Evolutionary conservation across 2,888 invertebrate species (phyloP).

Genomic region (Trissolcus japonicus): DNA sequence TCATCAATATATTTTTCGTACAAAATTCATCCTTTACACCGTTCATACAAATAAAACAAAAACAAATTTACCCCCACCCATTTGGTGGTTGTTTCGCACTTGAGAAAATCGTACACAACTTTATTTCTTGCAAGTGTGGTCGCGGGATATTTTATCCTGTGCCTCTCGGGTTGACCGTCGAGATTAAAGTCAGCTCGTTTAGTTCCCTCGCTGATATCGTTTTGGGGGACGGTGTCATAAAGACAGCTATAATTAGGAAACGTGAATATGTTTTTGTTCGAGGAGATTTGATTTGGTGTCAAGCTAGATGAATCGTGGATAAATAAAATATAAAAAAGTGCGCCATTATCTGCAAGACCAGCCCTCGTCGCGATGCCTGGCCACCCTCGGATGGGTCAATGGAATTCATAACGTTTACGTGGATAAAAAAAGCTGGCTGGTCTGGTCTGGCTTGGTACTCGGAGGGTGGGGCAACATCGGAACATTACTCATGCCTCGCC

Average conservation of each 20-base stretch:
- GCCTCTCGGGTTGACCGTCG: too few species aligned
- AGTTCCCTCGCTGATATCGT: too few species aligned
- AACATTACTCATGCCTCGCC: constrained; percentile 79
- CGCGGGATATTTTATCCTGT: neutral
- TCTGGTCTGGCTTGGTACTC: constrained; percentile 51
- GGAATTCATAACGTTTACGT: constrained; percentile 72
- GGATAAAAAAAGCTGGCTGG: constrained; percentile 68
- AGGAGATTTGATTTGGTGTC: constrained; percentile 66
- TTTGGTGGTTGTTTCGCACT: too few species aligned
- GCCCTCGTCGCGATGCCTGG: constrained; percentile 63
- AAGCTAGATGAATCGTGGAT: constrained; percentile 64
- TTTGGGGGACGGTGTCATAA: neutral
- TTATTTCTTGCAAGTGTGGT: neutral
- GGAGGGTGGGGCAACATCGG: constrained; percentile 72
- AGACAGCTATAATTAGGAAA: constrained; percentile 2
- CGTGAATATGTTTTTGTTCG: constrained; percentile 21
- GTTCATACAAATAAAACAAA: neutral
- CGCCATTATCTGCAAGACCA: constrained; percentile 70
- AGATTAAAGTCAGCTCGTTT: too few species aligned
- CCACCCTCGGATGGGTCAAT: constrained; percentile 69
- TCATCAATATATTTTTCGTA: constrained; percentile 8
- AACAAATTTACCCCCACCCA: neutral
- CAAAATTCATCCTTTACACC: neutral
- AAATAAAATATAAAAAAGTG: constrained; percentile 69
- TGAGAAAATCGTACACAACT: too few species aligned